A percentile compares a stretch with the other conserved stretches of the same genome.
These are phyloP conservation scores for Anas flavirostris DNA, from an alignment of 2,797 vertebrate genomes.

Conservation along the genomic window DNA sequence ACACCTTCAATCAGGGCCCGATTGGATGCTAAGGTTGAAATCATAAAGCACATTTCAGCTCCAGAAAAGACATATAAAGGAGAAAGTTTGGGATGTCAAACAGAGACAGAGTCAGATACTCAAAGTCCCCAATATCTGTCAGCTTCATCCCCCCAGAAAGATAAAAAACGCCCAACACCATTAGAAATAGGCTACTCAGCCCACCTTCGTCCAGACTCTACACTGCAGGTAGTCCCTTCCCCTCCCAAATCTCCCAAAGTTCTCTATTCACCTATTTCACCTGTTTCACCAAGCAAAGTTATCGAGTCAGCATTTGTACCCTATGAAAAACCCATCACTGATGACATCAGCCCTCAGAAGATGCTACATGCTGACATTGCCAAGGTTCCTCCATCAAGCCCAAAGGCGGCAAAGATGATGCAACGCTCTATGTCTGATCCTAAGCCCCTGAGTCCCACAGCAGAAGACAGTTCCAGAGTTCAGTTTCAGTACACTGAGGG, in stretches of 20 bases:
- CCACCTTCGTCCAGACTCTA: conserved; percentile 89
- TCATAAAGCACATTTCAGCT: conserved; percentile 95
- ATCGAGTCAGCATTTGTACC: conserved; percentile 88
- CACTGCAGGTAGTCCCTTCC: conserved; percentile 84
- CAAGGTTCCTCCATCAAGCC: conserved; percentile 88
- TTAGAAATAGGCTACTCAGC: conserved; percentile 92
- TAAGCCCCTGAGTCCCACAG: conserved; percentile 92
- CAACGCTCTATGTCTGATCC: conserved; percentile 95
- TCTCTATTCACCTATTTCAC: conserved; percentile 92
- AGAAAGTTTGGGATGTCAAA: conserved; percentile 95
- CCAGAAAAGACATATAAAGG: conserved; percentile 94
- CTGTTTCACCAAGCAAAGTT: conserved; percentile 91
- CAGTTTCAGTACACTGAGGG: conserved; percentile 92
- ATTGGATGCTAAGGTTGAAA: conserved; percentile 94
- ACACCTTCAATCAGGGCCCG: conserved; percentile 88
- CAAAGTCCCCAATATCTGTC: conserved; percentile 79
- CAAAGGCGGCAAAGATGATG: conserved; percentile 90
- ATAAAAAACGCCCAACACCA: conserved; percentile 90
- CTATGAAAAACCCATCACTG: conserved; percentile 93
- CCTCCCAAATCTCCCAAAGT: conserved; percentile 93
- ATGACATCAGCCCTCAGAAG: conserved; percentile 86
- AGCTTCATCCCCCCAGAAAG: conserved; percentile 86
- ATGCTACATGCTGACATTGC: conserved; percentile 89
- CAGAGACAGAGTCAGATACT: conserved; percentile 91
- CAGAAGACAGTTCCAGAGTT: conserved; percentile 90